Evolutionary conservation across 53 echinoderm and acorn worm species (phyloP).

Genomic region (Echinometra lucunter): DNA sequence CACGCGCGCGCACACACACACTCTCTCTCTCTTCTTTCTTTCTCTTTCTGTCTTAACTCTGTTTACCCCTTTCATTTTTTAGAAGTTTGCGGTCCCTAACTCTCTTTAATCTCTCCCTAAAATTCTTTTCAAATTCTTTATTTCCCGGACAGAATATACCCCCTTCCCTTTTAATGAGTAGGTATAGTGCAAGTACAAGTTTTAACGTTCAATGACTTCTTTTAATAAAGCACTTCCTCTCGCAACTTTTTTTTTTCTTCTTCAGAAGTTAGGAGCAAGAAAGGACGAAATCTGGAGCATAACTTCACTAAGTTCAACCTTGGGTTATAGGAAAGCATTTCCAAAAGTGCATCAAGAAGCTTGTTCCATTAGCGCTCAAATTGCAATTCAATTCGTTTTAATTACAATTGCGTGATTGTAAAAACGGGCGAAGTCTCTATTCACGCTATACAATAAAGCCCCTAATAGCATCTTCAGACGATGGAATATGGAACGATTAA

Average conservation of each 20-base stretch:
- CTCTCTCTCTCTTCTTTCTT: background rate
- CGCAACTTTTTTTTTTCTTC: conserved; percentile 7
- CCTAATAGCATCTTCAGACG: conserved; percentile 51
- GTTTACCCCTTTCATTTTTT: no score
- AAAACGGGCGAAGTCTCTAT: conserved; percentile 54
- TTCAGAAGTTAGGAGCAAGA: background rate
- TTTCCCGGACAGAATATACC: background rate
- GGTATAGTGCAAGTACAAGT: background rate
- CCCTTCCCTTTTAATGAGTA: background rate
- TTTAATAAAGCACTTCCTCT: conserved; percentile 25
- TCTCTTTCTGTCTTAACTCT: no score
- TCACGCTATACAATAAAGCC: conserved; percentile 59
- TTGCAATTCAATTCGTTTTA: conserved; percentile 69
- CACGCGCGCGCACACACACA: background rate
- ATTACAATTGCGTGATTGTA: conserved; percentile 65
- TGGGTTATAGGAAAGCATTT: background rate
- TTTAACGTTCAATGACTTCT: conserved; percentile 39
- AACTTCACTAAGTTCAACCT: conserved; percentile 27
- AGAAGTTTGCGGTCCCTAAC: no score
- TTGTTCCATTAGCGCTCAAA: conserved; percentile 16
- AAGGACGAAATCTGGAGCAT: conserved; percentile 14
- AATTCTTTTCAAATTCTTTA: background rate
- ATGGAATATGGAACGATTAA: conserved; percentile 42
- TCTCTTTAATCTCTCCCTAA: no score
- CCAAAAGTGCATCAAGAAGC: conserved; percentile 49